Evolutionary conservation across 2,113 vertebrate species (phyloP), one percentile per base, ranked within the genome.

Genomic region (Calyptomena viridis): DNA sequence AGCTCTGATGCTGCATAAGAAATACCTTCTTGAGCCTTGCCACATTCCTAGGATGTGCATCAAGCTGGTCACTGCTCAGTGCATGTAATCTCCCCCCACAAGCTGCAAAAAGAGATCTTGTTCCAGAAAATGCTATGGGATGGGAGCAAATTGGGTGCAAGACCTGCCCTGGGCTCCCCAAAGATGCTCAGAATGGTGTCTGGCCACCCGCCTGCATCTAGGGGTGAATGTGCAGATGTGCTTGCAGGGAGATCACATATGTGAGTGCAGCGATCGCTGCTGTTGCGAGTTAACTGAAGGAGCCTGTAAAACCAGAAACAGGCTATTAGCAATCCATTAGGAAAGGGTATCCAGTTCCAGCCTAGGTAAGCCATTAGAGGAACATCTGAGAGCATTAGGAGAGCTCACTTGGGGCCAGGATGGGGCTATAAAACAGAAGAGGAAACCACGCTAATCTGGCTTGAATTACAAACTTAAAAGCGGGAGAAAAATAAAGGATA

Each of bases 321-420:
- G 97, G 97, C 98, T 98, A 98, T 98, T 98, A 98, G 98, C 91
- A 88, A 97, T 97, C 97, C 98, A 98, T 98, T 98, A 98, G 98
- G 96, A 95, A 63, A 53, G 81, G 92, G 97, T 98, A 97, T 97
- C 97, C 97, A 96, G 94, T 98, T 98, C 97, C 98, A 98, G 97
- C 96, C 94, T 31, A 96, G 97, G 97, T 97, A 98, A 97, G 97
- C 97, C 97, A 98, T 98, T 97, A 98, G 97, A 96, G 84, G 97
- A 97, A 97, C 97, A 98, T 97, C 93, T 97, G 97, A 98, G 95
- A 66, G 74, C 94, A 96, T 97, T 97, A 97, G 96, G 95, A 93
- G 95, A 91, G 87, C 97, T 96, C 92, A 59, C 95, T 92, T 88
- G 95, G 94, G 97, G 96, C 97, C 95, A 98, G 97, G 97, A 96